These are phyloP conservation scores for Sprattus sprattus DNA, from an alignment of 2,113 vertebrate genomes.

Conservation along the genomic window DNA sequence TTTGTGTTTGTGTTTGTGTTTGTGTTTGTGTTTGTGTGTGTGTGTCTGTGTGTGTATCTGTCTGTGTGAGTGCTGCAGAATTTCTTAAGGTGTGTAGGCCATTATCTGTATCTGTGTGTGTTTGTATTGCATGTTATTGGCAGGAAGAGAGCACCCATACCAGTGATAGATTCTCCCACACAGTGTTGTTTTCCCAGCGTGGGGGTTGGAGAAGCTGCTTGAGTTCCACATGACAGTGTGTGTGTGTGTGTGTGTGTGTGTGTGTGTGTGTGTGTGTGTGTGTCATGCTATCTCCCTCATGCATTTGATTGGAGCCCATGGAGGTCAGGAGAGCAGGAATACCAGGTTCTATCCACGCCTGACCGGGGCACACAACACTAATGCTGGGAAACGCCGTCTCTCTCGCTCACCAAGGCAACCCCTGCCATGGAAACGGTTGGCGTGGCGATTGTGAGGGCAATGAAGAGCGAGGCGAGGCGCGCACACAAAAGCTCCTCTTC, in stretches of 20 bases:
- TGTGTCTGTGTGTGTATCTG: too few relatives aligned
- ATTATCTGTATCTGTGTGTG: too few relatives aligned
- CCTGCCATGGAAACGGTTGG: slow-evolving; percentile 43
- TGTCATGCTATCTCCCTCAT: neutral
- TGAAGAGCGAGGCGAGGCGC: slow-evolving; percentile 21
- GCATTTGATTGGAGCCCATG: neutral
- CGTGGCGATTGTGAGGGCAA: slow-evolving; percentile 35
- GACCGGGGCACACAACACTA: neutral
- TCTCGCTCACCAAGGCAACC: slow-evolving; percentile 37
- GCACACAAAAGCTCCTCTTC: slow-evolving; percentile 43
- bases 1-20: too few relatives aligned
- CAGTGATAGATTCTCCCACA: neutral
- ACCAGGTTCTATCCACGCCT: neutral
- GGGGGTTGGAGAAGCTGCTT: neutral
- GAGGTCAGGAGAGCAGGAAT: neutral
- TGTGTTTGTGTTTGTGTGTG: too few relatives aligned
- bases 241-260: too few relatives aligned
- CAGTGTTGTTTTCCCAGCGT: neutral
- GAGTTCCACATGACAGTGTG: neutral
- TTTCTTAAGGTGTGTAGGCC: too few relatives aligned
- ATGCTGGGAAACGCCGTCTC: slow-evolving; percentile 8
- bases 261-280: too few relatives aligned
- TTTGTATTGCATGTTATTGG: neutral
- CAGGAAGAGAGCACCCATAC: neutral
- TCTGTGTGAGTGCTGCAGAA: too few relatives aligned